Conservation (phyloP, 2,888 invertebrate genomes). For the Cerastis rubricosa region DNA sequence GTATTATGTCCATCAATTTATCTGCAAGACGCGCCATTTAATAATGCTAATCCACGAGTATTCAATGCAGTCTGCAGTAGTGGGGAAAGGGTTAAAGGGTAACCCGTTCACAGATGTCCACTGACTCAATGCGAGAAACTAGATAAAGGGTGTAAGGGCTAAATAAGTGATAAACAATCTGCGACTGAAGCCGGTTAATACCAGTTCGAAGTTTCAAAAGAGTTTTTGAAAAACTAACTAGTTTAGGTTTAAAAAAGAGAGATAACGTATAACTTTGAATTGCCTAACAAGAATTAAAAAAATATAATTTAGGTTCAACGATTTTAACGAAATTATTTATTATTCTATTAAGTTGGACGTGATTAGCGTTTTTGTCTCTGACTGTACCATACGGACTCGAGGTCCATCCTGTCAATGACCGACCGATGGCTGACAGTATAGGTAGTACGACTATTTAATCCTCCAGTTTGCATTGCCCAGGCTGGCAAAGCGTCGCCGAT, state of each 20-base stretch:
- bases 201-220: not conserved
- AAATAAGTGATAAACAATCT: not conserved
- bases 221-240: not conserved
- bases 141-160: not conserved
- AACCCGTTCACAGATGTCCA: constrained; percentile 1
- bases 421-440: constrained; percentile 21
- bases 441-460: not conserved
- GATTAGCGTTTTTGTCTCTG: constrained; percentile 4
- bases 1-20: constrained; percentile 20
- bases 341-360: not conserved
- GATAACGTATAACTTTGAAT: not conserved
- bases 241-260: not conserved
- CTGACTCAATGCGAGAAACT: not conserved
- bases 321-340: not conserved
- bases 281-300: not conserved
- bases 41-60: constrained; percentile 6
- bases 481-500: not conserved
- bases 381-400: not conserved
- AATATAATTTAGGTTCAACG: not conserved
- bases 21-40: constrained; percentile 3
- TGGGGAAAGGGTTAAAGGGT: not conserved
- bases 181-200: not conserved
- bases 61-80: not conserved
- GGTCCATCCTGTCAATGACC: constrained; percentile 30
- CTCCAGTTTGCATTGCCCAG: constrained; percentile 5